Conservation (phyloP, 2,113 vertebrate genomes). For the Neodon shergylaensis region DNA sequence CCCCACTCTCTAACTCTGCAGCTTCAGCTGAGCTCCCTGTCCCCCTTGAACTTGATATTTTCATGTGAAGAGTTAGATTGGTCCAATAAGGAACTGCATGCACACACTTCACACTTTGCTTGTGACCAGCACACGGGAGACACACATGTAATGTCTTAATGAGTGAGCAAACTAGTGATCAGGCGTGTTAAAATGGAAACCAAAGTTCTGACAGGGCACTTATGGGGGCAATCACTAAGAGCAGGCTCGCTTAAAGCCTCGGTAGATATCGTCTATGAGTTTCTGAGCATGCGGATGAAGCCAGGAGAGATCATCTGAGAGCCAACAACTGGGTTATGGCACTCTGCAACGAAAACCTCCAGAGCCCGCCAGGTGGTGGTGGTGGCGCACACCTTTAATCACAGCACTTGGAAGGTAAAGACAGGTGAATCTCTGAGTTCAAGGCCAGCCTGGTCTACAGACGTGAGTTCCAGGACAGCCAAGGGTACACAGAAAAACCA, state of each 20-base stretch:
- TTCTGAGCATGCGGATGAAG: not conserved
- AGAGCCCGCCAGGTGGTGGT: not conserved
- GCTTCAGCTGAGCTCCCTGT: not conserved
- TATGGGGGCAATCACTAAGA: not conserved
- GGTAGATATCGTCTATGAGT: not conserved
- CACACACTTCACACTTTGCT: not conserved
- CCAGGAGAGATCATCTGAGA: not conserved
- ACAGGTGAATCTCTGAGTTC: not conserved
- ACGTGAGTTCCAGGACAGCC: not conserved
- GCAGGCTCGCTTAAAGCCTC: not conserved
- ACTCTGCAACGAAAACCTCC: not conserved
- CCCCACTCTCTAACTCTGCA: not conserved
- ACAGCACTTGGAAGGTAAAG: not conserved
- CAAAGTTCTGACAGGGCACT: not conserved
- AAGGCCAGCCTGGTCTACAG: not conserved
- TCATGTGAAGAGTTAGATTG: fast-evolving
- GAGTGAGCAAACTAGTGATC: not conserved
- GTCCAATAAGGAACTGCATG: not conserved
- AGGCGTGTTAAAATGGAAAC: not conserved
- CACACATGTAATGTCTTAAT: not conserved
- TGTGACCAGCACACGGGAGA: not conserved
- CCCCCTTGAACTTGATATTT: not conserved
- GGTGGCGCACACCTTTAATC: not conserved
- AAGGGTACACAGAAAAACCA: not conserved
- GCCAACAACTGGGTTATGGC: not conserved